Conservation (phyloP, 2,113 vertebrate species). For the Diadophis punctatus region DNA sequence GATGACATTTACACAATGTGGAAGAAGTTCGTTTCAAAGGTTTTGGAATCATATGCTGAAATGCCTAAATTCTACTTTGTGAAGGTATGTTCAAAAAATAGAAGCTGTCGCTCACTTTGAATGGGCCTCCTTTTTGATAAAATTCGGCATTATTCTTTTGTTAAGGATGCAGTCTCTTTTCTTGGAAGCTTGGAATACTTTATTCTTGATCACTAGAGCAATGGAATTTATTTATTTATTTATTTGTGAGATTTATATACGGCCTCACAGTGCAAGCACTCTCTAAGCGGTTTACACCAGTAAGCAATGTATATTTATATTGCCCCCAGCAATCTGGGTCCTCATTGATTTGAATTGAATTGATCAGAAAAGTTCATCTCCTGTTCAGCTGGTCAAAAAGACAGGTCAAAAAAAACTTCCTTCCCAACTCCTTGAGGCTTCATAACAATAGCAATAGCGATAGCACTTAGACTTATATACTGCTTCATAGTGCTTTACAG, state of each 20-base stretch:
- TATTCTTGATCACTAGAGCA: neutral
- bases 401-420: neutral
- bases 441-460: too few relatives aligned
- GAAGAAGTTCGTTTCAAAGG: constrained; percentile 64
- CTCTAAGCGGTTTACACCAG: too few relatives aligned
- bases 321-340: too few relatives aligned
- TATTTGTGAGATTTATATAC: too few relatives aligned
- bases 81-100: constrained; percentile 73
- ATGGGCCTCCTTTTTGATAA: neutral
- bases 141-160: neutral
- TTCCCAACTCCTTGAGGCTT: neutral
- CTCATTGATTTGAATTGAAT: too few relatives aligned
- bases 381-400: neutral
- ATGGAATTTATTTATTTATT: too few relatives aligned
- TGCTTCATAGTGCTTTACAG: too few relatives aligned
- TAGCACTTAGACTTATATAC: too few relatives aligned
- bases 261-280: too few relatives aligned
- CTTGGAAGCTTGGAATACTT: neutral
- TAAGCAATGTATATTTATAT: too few relatives aligned
- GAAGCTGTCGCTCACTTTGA: neutral
- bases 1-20: constrained; percentile 79
- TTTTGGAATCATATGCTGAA: constrained; percentile 41
- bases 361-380: neutral
- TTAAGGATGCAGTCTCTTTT: neutral
- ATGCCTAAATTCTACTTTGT: constrained; percentile 80